phyloP scores from a whole-genome alignment of 2,888 invertebrate genomes.

The Athalia circularis region DNA sequence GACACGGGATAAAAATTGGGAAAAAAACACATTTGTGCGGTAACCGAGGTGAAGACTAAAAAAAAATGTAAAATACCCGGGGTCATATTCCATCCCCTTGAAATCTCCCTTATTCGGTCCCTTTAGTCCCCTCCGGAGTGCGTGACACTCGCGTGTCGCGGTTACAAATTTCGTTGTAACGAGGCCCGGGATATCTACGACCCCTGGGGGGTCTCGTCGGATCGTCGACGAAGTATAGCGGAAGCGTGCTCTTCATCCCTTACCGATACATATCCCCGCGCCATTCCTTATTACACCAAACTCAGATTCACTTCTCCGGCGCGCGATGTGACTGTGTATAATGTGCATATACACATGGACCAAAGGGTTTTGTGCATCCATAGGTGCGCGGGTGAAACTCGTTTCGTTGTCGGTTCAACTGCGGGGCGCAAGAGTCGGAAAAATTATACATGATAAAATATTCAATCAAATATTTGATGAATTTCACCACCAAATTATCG shows the following conservation, averaged over 20 bases:
- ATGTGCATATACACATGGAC: too few relatives aligned
- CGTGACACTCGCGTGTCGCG: conserved; percentile 41
- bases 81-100: background rate
- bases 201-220: conserved; percentile 35
- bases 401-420: too few relatives aligned
- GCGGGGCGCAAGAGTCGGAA: too few relatives aligned
- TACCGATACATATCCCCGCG: background rate
- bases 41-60: background rate
- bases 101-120: conserved; percentile 20
- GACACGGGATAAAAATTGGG: too few relatives aligned
- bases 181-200: conserved; percentile 36
- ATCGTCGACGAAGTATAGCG: conserved; percentile 3
- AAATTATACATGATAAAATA: too few relatives aligned
- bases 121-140: conserved; percentile 31
- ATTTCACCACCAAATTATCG: too few relatives aligned
- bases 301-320: too few relatives aligned
- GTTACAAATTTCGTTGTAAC: conserved; percentile 44
- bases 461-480: too few relatives aligned
- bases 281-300: too few relatives aligned
- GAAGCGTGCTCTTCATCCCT: conserved; percentile 2
- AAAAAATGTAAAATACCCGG: background rate
- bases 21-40: background rate
- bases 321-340: too few relatives aligned
- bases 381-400: too few relatives aligned
- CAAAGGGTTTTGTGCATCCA: too few relatives aligned